Conservation (phyloP, 2,113 vertebrate genomes). For the Arothron firmamentum region DNA sequence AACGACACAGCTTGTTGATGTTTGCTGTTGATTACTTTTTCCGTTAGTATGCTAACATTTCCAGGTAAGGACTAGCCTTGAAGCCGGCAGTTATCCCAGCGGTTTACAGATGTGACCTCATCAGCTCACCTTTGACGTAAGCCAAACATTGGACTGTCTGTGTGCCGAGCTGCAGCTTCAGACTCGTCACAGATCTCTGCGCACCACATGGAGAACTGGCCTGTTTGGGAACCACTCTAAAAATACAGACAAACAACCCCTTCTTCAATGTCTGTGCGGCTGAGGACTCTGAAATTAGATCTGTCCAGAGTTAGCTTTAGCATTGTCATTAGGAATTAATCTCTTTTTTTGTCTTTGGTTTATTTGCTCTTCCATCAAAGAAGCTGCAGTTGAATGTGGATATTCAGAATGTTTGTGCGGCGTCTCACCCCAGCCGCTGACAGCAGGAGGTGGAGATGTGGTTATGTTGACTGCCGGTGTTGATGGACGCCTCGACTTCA, state of each 20-base stretch:
- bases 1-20: too few species aligned
- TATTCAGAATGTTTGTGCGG: neutral
- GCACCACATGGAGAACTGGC: conserved; percentile 47
- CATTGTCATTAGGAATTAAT: too few species aligned
- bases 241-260: conserved; percentile 11
- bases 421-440: conserved; percentile 83
- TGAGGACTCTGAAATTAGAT: too few species aligned
- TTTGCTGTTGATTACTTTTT: too few species aligned
- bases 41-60: too few species aligned
- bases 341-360: too few species aligned
- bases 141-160: conserved; percentile 82
- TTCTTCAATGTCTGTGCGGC: too few species aligned
- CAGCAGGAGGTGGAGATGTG: conserved; percentile 84
- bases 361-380: too few species aligned
- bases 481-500: conserved; percentile 79
- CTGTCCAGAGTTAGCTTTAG: too few species aligned
- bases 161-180: conserved; percentile 83
- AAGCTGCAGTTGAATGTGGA: too few species aligned
- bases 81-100: too few species aligned
- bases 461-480: conserved; percentile 84
- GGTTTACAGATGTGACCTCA: neutral
- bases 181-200: conserved; percentile 68
- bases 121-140: conserved; percentile 80
- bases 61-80: too few species aligned
- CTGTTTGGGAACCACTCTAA: conserved; percentile 60